Percentiles rank a stretch among this genome's conserved stretches.
phyloP scores from a whole-genome alignment of 2,888 invertebrate genomes.

The Dynastes grantii region DNA sequence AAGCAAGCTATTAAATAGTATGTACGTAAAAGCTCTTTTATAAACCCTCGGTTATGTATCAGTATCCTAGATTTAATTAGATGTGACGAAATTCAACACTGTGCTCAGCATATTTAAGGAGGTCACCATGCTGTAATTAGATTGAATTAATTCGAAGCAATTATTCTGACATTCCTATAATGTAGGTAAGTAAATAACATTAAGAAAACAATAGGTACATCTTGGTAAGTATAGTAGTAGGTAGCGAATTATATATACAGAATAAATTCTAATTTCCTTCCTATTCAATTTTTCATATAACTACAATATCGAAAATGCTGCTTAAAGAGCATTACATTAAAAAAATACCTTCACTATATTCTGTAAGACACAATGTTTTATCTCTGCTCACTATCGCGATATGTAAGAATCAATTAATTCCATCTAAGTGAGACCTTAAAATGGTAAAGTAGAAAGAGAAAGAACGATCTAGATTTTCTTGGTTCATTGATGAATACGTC shows the following conservation, averaged over 20 bases:
- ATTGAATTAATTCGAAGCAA: constrained; percentile 6
- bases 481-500: constrained; percentile 40
- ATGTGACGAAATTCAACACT: constrained; percentile 1
- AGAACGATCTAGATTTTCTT: constrained; percentile 32
- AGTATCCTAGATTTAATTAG: not conserved
- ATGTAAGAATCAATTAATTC: constrained; percentile 16
- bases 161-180: not conserved
- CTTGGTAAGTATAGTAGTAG: too few relatives aligned
- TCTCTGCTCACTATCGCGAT: not conserved
- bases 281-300: not conserved
- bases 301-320: too few relatives aligned
- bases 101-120: constrained; percentile 31
- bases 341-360: too few relatives aligned
- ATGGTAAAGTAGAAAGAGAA: constrained; percentile 29
- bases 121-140: constrained; percentile 31
- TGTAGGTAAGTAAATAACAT: not conserved
- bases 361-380: too few relatives aligned
- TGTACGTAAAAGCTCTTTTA: constrained; percentile 14
- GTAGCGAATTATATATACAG: not conserved
- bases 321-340: too few relatives aligned
- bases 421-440: not conserved
- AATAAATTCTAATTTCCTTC: not conserved
- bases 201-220: too few relatives aligned
- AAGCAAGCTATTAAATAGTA: not conserved
- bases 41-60: not conserved